Evolutionary conservation across 1,140 invertebrate genomes (phyloP).

Genomic region (Papilio machaon): DNA sequence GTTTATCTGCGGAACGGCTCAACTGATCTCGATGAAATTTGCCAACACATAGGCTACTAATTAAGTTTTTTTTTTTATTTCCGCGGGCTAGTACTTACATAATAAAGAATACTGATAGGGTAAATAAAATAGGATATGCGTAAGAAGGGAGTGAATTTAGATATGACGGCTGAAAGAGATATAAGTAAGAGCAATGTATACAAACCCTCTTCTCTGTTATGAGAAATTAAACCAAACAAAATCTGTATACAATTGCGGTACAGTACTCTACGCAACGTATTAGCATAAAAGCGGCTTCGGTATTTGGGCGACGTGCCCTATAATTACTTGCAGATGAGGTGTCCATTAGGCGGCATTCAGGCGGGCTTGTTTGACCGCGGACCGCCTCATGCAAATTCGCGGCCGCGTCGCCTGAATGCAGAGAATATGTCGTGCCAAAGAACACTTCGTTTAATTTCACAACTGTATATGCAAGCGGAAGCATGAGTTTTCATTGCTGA

Average conservation of each 20-base stretch:
- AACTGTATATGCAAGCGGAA: neutral
- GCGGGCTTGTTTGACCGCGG: constrained; percentile 53
- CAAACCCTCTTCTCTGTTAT: neutral
- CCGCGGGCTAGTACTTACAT: too few relatives aligned
- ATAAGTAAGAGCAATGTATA: too few relatives aligned
- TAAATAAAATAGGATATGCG: too few relatives aligned
- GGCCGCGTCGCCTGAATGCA: constrained; percentile 1
- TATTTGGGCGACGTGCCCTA: constrained; percentile 22
- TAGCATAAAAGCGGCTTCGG: constrained; percentile 29
- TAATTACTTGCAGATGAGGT: constrained; percentile 43
- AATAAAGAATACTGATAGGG: too few relatives aligned
- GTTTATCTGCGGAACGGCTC: too few relatives aligned
- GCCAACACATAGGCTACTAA: too few relatives aligned
- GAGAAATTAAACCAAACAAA: neutral
- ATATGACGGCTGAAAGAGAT: too few relatives aligned
- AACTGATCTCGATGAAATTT: too few relatives aligned
- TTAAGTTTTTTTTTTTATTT: too few relatives aligned
- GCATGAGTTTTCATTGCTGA: neutral
- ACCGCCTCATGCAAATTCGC: constrained; percentile 60
- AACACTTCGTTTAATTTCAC: neutral
- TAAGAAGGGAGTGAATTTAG: too few relatives aligned
- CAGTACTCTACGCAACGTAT: neutral
- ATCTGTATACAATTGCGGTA: neutral
- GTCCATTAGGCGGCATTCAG: constrained; percentile 61
- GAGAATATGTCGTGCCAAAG: neutral